phyloP scores from a whole-genome alignment of 2,113 vertebrate species.

The Galeopterus variegatus region DNA sequence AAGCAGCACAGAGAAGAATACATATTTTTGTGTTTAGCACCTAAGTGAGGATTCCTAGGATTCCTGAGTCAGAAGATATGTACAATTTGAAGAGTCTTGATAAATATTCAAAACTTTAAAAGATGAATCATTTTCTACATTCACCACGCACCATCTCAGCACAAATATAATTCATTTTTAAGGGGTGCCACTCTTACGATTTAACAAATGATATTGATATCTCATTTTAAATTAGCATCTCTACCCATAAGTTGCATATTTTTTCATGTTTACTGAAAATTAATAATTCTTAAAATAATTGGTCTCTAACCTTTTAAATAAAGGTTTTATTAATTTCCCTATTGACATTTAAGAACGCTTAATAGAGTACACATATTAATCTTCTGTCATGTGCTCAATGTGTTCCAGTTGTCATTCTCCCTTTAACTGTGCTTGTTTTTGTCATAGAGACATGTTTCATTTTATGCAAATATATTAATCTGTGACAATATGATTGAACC shows the following conservation, averaged over 20 bases:
- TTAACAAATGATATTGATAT: not conserved
- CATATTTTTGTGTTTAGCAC: not conserved
- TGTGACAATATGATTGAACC: not conserved
- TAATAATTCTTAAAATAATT: conserved; percentile 15
- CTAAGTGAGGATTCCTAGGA: not conserved
- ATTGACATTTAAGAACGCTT: not conserved
- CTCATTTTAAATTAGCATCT: not conserved
- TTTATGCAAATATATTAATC: conserved; percentile 12
- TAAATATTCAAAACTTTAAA: not conserved
- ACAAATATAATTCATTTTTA: conserved; percentile 10
- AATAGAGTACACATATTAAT: not conserved
- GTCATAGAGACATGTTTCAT: not conserved
- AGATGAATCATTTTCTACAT: not conserved
- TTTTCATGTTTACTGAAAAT: not conserved
- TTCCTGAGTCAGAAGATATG: not conserved
- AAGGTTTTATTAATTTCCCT: not conserved
- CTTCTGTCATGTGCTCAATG: not conserved
- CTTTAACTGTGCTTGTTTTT: not conserved
- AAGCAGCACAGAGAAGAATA: not conserved
- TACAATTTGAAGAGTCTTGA: not conserved
- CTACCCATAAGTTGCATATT: not conserved
- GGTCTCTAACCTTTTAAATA: conserved; percentile 34
- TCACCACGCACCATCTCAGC: not conserved
- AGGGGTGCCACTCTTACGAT: not conserved
- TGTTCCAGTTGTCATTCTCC: not conserved